phyloP scores from a whole-genome alignment of 2,797 vertebrate species.

The Pygocentrus nattereri region DNA sequence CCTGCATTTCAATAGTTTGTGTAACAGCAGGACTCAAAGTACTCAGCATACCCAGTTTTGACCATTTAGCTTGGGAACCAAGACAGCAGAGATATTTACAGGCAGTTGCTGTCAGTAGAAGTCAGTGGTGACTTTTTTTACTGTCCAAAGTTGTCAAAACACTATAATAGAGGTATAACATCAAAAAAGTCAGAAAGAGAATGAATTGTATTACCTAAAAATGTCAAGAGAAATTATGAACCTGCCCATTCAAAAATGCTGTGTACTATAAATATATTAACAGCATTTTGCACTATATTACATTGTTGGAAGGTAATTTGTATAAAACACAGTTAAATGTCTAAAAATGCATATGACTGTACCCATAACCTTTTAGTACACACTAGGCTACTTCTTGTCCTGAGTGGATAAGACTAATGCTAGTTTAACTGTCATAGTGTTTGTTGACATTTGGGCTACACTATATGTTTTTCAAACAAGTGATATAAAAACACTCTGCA shows the following conservation, averaged over 20 bases:
- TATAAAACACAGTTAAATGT: neutral
- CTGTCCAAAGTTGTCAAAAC: no score
- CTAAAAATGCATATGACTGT: neutral
- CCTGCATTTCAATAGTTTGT: conserved; percentile 31
- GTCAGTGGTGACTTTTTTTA: neutral
- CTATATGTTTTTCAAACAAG: neutral
- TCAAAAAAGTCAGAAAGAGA: no score
- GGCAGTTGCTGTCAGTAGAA: neutral
- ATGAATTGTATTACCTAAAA: no score
- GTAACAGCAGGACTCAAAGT: conserved; percentile 44
- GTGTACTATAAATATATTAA: neutral
- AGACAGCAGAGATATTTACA: conserved; percentile 2
- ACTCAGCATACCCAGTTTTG: neutral
- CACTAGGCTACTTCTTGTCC: no score
- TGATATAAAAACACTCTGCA: neutral
- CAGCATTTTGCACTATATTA: neutral
- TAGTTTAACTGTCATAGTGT: neutral
- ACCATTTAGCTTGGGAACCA: conserved; percentile 29
- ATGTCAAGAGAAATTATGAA: neutral
- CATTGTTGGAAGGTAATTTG: neutral
- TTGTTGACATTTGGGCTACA: neutral
- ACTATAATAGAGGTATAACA: no score
- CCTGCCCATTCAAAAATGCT: neutral
- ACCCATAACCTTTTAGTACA: no score
- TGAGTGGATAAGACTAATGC: neutral